Percentiles rank a stretch among this genome's conserved stretches.
Evolutionary conservation across 1,140 invertebrate genomes (phyloP).

Genomic region (Acromyrmex echinatior): DNA sequence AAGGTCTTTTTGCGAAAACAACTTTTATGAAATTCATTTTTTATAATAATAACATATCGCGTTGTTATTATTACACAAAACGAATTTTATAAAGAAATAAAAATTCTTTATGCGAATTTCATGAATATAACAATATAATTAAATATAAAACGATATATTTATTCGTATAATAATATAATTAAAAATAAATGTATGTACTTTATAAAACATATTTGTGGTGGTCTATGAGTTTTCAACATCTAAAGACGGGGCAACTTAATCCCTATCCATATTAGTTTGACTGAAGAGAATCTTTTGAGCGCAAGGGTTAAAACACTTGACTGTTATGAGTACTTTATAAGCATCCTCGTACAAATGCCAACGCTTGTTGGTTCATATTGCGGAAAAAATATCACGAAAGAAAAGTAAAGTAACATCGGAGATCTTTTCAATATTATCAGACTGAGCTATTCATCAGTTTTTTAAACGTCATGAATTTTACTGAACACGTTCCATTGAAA

Average conservation of each 20-base stretch:
- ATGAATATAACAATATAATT: too few species aligned
- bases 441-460: not conserved
- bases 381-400: not conserved
- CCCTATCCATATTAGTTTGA: not conserved
- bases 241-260: not conserved
- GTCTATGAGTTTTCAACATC: not conserved
- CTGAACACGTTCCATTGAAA: conserved; percentile 24
- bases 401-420: not conserved
- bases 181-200: not conserved
- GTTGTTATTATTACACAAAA: too few species aligned
- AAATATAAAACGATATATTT: too few species aligned
- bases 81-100: too few species aligned
- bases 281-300: not conserved
- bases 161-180: not conserved
- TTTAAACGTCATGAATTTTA: conserved; percentile 46
- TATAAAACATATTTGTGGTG: not conserved
- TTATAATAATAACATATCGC: too few species aligned
- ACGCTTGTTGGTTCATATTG: not conserved
- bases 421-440: not conserved
- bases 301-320: not conserved
- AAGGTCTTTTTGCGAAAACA: too few species aligned
- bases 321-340: not conserved
- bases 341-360: not conserved
- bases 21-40: too few species aligned
- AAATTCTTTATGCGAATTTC: too few species aligned